Evolutionary conservation across 1,140 invertebrate genomes (phyloP).

Genomic region (Drosophila navojoa): DNA sequence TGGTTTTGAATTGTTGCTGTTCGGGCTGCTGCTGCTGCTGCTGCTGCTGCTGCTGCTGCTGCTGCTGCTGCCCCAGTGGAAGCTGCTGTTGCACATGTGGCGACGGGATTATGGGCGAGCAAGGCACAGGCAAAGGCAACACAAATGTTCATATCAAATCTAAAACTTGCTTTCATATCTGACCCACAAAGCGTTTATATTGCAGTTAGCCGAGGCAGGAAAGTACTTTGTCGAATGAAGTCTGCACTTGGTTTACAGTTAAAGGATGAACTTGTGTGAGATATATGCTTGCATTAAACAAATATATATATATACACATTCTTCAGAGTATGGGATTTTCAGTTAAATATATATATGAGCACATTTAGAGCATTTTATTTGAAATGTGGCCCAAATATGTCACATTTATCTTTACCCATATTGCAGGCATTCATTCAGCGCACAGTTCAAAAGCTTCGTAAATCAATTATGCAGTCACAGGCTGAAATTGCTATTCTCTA

Average conservation of each 20-base stretch:
- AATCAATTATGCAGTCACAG: slow-evolving; percentile 28
- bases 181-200: slow-evolving; percentile 46
- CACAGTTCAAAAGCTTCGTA: slow-evolving; percentile 13
- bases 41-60: no score
- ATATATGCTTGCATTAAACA: background rate
- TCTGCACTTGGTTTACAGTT: slow-evolving; percentile 30
- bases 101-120: slow-evolving; percentile 27
- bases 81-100: slow-evolving; percentile 18
- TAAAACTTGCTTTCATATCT: slow-evolving; percentile 48
- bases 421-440: background rate
- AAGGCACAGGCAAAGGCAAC: slow-evolving; percentile 32
- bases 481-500: slow-evolving; percentile 20
- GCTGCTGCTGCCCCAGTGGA: background rate
- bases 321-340: background rate
- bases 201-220: background rate
- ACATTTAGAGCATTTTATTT: background rate
- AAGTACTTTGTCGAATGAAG: slow-evolving; percentile 21
- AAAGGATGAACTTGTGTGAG: slow-evolving; percentile 33
- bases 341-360: background rate
- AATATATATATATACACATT: background rate
- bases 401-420: background rate
- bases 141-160: slow-evolving; percentile 19
- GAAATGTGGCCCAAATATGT: background rate
- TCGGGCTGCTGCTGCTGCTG: slow-evolving; percentile 9
- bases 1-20: slow-evolving; percentile 65